A percentile compares a stretch with the other conserved stretches of the same genome.
phyloP scores from a whole-genome alignment of 1,140 invertebrate species.

The Ceratina australensis region DNA sequence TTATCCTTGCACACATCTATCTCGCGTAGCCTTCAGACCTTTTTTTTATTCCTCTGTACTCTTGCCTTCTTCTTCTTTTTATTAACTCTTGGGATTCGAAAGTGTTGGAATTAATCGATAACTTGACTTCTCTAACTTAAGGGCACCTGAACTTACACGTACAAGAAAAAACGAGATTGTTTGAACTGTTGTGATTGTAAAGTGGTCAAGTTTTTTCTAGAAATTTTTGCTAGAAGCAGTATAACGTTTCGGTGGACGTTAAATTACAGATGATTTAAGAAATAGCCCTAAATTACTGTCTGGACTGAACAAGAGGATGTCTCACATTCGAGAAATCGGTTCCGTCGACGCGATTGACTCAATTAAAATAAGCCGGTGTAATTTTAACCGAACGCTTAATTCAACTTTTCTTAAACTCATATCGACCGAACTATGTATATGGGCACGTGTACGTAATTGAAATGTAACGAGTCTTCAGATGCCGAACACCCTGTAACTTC shows the following conservation, averaged over 20 bases:
- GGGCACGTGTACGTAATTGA: no score
- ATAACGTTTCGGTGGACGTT: no score
- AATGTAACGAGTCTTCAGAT: not conserved
- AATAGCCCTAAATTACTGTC: not conserved
- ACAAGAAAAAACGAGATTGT: not conserved
- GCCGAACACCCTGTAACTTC: not conserved
- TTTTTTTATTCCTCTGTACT: not conserved
- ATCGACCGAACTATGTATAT: not conserved
- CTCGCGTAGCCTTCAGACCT: not conserved
- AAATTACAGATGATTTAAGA: not conserved
- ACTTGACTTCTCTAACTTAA: no score
- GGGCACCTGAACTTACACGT: no score
- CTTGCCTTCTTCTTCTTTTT: not conserved
- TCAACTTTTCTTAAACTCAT: not conserved
- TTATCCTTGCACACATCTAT: conserved; percentile 4
- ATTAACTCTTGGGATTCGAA: not conserved
- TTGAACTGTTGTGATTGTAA: not conserved
- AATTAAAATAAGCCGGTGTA: no score
- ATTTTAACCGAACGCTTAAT: not conserved
- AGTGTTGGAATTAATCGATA: not conserved
- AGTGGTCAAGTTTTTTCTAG: not conserved
- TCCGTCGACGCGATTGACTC: no score
- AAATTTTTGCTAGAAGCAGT: rapidly evolving
- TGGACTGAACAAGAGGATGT: not conserved
- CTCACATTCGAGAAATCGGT: conserved; percentile 25